Evolutionary conservation across 1,140 invertebrate species (phyloP).

Genomic region (Trachymyrmex cornetzi): DNA sequence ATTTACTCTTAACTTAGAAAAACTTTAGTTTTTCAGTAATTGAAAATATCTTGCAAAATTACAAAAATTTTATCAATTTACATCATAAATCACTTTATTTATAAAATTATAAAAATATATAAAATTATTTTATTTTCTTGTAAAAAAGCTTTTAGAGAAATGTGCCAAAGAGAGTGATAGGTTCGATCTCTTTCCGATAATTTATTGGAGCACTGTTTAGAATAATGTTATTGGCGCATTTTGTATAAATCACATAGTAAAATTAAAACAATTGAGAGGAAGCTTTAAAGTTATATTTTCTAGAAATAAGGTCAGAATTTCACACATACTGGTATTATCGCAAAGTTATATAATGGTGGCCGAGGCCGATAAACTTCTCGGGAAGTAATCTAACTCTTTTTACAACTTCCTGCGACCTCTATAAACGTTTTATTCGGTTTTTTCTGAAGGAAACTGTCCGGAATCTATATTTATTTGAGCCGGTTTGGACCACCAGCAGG

Average conservation of each 20-base stretch:
- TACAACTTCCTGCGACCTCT: conserved; percentile 30
- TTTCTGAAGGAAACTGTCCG: conserved; percentile 9
- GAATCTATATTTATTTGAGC: conserved; percentile 65
- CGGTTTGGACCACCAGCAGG: conserved; percentile 47
- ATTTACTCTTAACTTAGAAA: background rate
- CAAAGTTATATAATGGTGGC: conserved; percentile 16
- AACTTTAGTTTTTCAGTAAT: background rate
- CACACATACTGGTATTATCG: conserved; percentile 1
- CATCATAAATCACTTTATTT: no score
- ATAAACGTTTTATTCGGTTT: conserved; percentile 16
- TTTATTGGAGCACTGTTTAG: background rate
- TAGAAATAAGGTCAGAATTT: background rate
- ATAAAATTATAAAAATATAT: no score
- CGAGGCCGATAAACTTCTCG: background rate
- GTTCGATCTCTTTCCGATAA: background rate
- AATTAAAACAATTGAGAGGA: background rate
- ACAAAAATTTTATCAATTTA: background rate
- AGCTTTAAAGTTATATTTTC: background rate
- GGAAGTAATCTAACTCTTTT: conserved; percentile 39
- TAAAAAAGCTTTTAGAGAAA: background rate
- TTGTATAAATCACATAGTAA: background rate
- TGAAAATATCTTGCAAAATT: background rate
- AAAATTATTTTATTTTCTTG: background rate
- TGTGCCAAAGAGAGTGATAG: background rate
- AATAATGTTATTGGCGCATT: background rate